These are phyloP conservation scores for Sternotherus odoratus DNA, from an alignment of 2,797 vertebrate genomes.

Conservation along the genomic window DNA sequence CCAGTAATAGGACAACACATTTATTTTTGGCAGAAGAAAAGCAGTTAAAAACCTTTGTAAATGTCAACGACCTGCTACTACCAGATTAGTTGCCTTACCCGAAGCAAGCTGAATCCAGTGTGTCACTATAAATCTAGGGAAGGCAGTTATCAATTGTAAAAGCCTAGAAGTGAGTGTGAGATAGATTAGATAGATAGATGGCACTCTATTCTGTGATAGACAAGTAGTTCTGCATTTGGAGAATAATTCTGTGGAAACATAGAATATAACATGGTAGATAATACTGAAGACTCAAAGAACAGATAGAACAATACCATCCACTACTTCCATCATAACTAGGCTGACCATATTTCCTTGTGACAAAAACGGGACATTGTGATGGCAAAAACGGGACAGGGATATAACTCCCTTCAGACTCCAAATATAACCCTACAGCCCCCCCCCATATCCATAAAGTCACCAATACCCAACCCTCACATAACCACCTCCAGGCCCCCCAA, in stretches of 20 bases:
- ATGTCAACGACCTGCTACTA: conserved; percentile 56
- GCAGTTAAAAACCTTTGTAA: conserved; percentile 34
- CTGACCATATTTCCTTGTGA: no score
- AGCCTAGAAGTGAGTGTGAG: conserved; percentile 41
- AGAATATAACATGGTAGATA: neutral
- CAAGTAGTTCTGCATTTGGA: conserved; percentile 32
- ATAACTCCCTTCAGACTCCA: no score
- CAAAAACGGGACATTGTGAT: no score
- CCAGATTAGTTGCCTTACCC: conserved; percentile 36
- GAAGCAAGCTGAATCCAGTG: conserved; percentile 18
- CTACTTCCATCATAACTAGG: accelerated
- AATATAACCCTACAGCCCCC: no score
- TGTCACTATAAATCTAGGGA: conserved; percentile 48
- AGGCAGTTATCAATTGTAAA: conserved; percentile 48
- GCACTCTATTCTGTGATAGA: conserved; percentile 51
- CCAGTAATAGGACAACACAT: conserved; percentile 54
- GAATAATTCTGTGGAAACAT: conserved; percentile 23
- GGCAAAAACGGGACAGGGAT: no score
- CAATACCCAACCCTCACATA: no score
- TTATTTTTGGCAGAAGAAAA: conserved; percentile 48
- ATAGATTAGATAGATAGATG: conserved; percentile 23
- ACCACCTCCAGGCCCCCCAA: no score
- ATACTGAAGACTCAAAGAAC: neutral
- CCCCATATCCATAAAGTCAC: no score
- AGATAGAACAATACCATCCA: neutral